phyloP scores from a whole-genome alignment of 2,797 vertebrate genomes.

The Enteromius unitaeniatus region DNA sequence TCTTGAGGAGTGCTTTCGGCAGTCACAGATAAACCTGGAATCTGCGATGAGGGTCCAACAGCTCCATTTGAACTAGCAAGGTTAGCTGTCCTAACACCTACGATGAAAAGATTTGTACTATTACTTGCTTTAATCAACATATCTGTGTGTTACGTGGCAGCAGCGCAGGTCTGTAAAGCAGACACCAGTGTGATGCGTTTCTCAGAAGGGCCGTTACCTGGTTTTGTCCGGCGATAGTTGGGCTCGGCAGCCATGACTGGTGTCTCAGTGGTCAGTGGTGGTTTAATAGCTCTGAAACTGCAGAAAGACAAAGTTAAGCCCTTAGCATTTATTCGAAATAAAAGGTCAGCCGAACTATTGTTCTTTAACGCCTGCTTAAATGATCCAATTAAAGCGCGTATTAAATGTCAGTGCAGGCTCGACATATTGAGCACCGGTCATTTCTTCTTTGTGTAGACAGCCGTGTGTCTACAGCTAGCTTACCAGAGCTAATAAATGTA shows the following conservation, averaged over 20 bases:
- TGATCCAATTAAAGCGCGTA: neutral
- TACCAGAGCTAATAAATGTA: neutral
- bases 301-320: neutral
- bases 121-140: neutral
- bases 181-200: neutral
- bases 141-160: neutral
- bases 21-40: constrained; percentile 78
- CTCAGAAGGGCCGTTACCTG: constrained; percentile 52
- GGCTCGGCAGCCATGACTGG: constrained; percentile 58
- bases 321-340: neutral
- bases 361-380: neutral
- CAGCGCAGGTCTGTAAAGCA: neutral
- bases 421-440: neutral
- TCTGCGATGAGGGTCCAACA: constrained; percentile 79
- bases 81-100: constrained; percentile 50
- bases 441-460: neutral
- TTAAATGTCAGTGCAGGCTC: neutral
- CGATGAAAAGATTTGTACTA: neutral
- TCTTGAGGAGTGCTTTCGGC: constrained; percentile 67
- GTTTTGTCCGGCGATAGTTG: constrained; percentile 63
- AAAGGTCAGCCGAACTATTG: neutral
- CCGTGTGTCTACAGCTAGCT: neutral
- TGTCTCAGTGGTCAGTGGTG: neutral
- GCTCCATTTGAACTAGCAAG: constrained; percentile 54
- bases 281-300: neutral